Base-by-base conservation (phyloP, 2,797 vertebrate species). In the Antrozous pallidus region DNA sequence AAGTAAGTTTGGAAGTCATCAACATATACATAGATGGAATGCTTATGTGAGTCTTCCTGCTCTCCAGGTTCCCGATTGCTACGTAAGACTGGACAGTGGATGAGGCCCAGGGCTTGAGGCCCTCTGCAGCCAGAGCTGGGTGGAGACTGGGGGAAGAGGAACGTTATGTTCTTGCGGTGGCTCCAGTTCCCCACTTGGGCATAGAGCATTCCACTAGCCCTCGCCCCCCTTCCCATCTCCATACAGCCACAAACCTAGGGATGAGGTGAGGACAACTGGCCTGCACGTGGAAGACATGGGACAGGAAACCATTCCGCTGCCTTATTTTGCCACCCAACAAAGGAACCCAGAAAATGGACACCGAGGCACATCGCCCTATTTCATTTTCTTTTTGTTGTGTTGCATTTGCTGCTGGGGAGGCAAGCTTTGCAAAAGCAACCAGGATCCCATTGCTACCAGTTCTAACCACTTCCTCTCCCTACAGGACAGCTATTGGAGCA, bases 51-150 rank as follows among this genome's bases (percentile, higher is more conserved):
- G 5, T 69, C 3, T 0, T 61, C 61, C 42, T 80, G 33, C 16
- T 20, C 10, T 38, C 7, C 10, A 47, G 28, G n/a, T 38, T 28
- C 36, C 77, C 38, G 42, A 51, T 54, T 38, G 0, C 80, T 47
- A 28, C 2, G 0, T 24, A 11, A 11, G 33, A 40, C 28, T 47
- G 90, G 69, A 31, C 28, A 6, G 69, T 16, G 9, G 20, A 28
- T 0, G n/a, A 51, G 26, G 8, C 7, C 0, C 0, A 5, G 38
- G 33, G 33, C 28, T 31, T 28, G 47, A 12, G 0, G 33, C 16
- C 61, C 65, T 63, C 17, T 8, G 71, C 1, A 9, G 79, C 67
- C 28, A 2, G 51, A 36, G 79, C 38, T 70, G 45, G 82, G 11
- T 38, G 26, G 65, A 28, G 56, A 74, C 6, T 14, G 31, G 74